A percentile compares a stretch with the other conserved stretches of the same genome.
Conservation (phyloP, 2,113 vertebrate genomes). For the Hypomesus transpacificus region DNA sequence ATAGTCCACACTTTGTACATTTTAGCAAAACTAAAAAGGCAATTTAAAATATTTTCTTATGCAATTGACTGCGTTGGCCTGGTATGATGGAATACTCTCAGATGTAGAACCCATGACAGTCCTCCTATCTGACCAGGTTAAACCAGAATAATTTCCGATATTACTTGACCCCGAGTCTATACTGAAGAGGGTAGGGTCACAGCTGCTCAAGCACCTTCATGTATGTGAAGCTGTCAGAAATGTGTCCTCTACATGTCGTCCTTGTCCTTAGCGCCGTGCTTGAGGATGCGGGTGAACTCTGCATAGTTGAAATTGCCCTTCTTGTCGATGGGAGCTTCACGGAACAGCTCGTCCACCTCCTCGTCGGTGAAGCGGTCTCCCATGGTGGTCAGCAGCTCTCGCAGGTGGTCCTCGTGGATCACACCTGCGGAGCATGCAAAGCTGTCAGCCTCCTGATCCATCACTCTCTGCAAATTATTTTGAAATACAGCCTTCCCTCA, state of each 20-base stretch:
- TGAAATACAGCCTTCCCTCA: too few species aligned
- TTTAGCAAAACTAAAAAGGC: too few species aligned
- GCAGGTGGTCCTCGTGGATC: conserved; percentile 93
- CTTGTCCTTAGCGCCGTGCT: conserved; percentile 89
- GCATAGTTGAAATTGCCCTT: conserved; percentile 99
- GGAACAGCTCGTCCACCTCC: conserved; percentile 97
- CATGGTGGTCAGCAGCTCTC: conserved; percentile 98
- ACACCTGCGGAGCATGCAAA: conserved; percentile 69
- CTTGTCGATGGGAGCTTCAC: conserved; percentile 96
- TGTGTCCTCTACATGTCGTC: conserved; percentile 68
- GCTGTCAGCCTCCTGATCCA: background rate
- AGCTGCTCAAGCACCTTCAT: background rate
- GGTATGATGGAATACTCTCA: too few species aligned
- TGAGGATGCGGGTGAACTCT: conserved; percentile 98
- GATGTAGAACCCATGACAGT: too few species aligned
- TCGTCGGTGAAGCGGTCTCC: conserved; percentile 97
- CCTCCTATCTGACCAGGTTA: background rate
- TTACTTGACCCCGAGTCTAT: background rate
- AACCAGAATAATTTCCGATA: background rate
- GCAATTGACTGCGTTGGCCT: too few species aligned
- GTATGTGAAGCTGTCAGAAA: background rate
- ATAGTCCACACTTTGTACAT: too few species aligned
- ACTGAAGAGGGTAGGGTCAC: too few species aligned
- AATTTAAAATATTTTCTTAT: too few species aligned
- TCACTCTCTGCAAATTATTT: too few species aligned